Conservation (phyloP, 1,140 invertebrate genomes). For the Sarcophaga bullata region DNA sequence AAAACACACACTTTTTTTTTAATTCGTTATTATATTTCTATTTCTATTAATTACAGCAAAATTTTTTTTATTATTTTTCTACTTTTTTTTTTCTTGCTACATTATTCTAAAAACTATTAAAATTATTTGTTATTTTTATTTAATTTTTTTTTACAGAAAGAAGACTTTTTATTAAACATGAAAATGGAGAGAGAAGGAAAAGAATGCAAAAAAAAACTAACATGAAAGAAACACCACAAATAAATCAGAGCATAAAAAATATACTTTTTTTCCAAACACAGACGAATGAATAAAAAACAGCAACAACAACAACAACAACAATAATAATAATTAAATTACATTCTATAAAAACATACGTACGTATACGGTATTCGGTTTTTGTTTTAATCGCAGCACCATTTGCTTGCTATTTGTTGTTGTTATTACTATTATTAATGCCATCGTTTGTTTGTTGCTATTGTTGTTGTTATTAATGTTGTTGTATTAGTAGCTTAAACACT, state of each 20-base stretch:
- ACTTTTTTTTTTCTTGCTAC: neutral
- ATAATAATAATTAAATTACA: neutral
- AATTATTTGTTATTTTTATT: neutral
- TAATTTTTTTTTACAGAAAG: neutral
- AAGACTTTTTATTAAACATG: neutral
- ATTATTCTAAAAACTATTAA: neutral
- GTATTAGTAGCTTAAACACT: neutral
- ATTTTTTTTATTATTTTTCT: neutral
- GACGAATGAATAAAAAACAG: no score
- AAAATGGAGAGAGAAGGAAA: neutral
- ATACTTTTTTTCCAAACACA: no score
- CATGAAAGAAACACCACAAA: conserved; percentile 7
- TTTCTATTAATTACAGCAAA: neutral
- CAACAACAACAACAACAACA: neutral
- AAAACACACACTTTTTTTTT: neutral
- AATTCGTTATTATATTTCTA: neutral
- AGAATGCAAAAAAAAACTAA: neutral
- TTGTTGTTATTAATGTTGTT: neutral
- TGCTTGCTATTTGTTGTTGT: neutral
- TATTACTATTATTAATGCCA: no score
- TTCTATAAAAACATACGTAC: neutral
- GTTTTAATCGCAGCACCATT: neutral
- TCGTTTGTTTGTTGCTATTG: neutral
- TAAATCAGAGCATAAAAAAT: conserved; percentile 22
- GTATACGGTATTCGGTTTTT: no score